phyloP scores from a whole-genome alignment of 92 coral and sea anemone species.

The Plumapathes pennacea region DNA sequence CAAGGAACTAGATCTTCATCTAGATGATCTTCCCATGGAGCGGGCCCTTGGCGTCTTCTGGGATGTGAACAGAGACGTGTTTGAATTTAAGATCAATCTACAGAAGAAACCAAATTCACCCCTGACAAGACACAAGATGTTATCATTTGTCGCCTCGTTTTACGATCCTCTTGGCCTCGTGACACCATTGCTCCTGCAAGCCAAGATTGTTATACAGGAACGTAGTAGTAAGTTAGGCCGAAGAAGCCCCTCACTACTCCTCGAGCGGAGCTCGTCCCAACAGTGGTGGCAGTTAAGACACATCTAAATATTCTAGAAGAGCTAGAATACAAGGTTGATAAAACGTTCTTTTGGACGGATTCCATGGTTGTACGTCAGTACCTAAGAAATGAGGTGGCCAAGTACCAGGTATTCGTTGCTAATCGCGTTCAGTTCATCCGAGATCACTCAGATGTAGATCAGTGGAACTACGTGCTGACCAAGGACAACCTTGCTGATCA shows the following conservation, averaged over 20 bases:
- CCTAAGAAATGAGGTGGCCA: constrained; percentile 21
- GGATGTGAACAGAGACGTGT: constrained; percentile 7
- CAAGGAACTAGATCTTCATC: constrained; percentile 1
- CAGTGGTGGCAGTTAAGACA: constrained; percentile 21
- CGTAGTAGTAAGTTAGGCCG: constrained; percentile 41
- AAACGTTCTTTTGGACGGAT: constrained; percentile 50
- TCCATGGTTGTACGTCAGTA: constrained; percentile 41
- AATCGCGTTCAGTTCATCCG: constrained; percentile 25
- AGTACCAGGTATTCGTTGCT: constrained; percentile 37
- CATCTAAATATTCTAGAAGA: constrained; percentile 21
- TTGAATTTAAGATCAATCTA: constrained; percentile 3
- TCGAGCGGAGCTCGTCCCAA: constrained; percentile 38
- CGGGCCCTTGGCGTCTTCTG: constrained; percentile 37
- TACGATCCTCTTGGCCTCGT: constrained; percentile 41
- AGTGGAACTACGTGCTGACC: constrained; percentile 15
- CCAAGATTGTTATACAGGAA: constrained; percentile 40
- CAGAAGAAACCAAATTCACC: no score
- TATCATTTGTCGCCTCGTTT: no score
- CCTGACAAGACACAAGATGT: no score
- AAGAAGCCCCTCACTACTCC: constrained; percentile 35
- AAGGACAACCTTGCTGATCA: constrained; percentile 28
- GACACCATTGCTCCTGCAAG: constrained; percentile 30
- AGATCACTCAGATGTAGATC: constrained; percentile 6
- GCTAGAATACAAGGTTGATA: constrained; percentile 6
- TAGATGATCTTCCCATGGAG: constrained; percentile 22